Evolutionary conservation across 2,797 vertebrate genomes (phyloP).

Genomic region (Lophius americanus): DNA sequence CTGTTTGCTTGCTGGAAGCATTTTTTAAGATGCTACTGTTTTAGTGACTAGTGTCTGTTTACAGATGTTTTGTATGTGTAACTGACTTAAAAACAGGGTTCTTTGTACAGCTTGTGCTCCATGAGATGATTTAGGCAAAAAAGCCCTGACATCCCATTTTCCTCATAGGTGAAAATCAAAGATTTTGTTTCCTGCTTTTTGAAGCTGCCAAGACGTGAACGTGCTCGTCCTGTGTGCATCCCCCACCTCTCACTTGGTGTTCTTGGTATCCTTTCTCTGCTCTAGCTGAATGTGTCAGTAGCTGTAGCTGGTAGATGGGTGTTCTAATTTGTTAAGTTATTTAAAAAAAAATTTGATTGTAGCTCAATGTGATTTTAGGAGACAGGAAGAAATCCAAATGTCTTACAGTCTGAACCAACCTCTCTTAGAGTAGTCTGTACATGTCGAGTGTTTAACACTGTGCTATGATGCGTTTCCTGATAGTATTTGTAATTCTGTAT

Average conservation of each 20-base stretch:
- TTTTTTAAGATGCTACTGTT: slow-evolving; percentile 31
- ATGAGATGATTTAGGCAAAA: slow-evolving; percentile 37
- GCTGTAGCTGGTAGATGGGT: slow-evolving; percentile 93
- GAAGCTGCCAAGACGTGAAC: slow-evolving; percentile 67
- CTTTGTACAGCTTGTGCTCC: slow-evolving; percentile 74
- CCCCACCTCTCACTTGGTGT: slow-evolving; percentile 80
- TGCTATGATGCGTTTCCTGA: slow-evolving; percentile 84
- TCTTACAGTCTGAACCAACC: slow-evolving; percentile 67
- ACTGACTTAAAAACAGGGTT: slow-evolving; percentile 50
- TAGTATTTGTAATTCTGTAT: slow-evolving; percentile 88
- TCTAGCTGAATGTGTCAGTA: slow-evolving; percentile 88
- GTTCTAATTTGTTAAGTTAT: slow-evolving; percentile 83
- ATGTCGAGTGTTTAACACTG: slow-evolving; percentile 81
- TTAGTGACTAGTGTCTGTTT: slow-evolving; percentile 44
- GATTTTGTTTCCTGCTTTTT: slow-evolving; percentile 70
- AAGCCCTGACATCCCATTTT: slow-evolving; percentile 64
- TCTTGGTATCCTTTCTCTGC: slow-evolving; percentile 81
- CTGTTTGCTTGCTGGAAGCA: slow-evolving; percentile 26
- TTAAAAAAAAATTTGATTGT: slow-evolving; percentile 82
- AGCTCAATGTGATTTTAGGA: slow-evolving; percentile 79
- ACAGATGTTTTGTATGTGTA: slow-evolving; percentile 38
- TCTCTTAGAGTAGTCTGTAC: slow-evolving; percentile 83
- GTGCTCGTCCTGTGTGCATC: slow-evolving; percentile 77
- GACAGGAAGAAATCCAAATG: slow-evolving; percentile 69
- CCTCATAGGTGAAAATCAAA: slow-evolving; percentile 44